phyloP scores from a whole-genome alignment of 2,888 invertebrate species.

The Parasteatoda lunata region DNA sequence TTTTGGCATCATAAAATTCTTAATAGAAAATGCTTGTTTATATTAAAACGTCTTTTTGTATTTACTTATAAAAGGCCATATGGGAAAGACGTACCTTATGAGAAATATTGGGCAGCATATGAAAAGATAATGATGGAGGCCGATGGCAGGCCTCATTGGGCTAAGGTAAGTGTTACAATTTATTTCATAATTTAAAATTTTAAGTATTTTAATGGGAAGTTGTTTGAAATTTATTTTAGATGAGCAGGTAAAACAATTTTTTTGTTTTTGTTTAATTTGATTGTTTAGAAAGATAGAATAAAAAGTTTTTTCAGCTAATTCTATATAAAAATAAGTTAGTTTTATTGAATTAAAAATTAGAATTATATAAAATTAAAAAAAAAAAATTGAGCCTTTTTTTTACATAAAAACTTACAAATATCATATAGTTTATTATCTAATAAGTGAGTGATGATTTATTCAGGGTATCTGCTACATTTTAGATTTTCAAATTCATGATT shows the following conservation, averaged over 20 bases:
- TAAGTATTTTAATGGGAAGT: background rate
- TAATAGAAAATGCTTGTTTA: background rate
- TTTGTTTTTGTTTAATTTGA: no score
- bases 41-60: background rate
- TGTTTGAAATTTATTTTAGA: no score
- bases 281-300: no score
- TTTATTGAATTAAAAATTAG: background rate
- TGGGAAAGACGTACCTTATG: slow-evolving; percentile 71
- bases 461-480: no score
- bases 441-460: no score
- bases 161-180: slow-evolving; percentile 71
- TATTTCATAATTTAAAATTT: background rate
- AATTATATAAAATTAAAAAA: background rate
- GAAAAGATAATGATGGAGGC: slow-evolving; percentile 72
- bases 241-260: no score
- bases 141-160: slow-evolving; percentile 75
- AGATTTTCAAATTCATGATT: no score
- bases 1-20: no score
- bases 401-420: no score
- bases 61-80: slow-evolving; percentile 72
- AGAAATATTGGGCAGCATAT: slow-evolving; percentile 73
- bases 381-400: background rate
- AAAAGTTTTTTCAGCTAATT: no score
- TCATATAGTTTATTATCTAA: no score
- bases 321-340: background rate